Percentiles rank a stretch among this genome's conserved stretches.
Evolutionary conservation across 1,140 invertebrate genomes (phyloP).

Genomic region (Drosophila suzukii): DNA sequence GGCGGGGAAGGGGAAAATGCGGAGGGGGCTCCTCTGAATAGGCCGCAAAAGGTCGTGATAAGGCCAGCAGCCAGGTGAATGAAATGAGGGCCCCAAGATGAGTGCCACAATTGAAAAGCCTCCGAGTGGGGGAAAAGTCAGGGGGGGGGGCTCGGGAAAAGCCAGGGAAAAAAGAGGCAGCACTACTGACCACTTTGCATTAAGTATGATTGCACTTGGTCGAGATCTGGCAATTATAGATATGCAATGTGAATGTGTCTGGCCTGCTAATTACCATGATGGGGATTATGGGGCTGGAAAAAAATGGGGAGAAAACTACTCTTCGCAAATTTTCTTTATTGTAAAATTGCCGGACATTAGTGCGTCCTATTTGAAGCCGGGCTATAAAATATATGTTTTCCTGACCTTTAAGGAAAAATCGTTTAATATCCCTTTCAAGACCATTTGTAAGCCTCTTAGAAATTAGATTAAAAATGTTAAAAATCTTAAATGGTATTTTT

Average conservation of each 20-base stretch:
- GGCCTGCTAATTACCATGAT: constrained; percentile 34
- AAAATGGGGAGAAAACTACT: background rate
- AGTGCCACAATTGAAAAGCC: constrained; percentile 51
- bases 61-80: constrained; percentile 46
- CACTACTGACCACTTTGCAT: constrained; percentile 37
- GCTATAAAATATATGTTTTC: background rate
- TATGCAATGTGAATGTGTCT: constrained; percentile 48
- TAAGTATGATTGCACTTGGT: constrained; percentile 54
- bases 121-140: background rate
- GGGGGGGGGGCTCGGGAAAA: background rate
- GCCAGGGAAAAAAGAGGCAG: background rate
- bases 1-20: background rate
- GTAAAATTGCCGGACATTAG: background rate
- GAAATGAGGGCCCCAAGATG: constrained; percentile 34
- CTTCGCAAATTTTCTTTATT: background rate
- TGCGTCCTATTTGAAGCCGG: background rate
- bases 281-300: background rate
- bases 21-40: constrained; percentile 16
- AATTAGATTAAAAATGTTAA: no score
- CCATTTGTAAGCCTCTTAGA: no score
- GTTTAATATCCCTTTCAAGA: no score
- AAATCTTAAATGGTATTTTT: no score
- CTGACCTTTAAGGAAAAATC: background rate
- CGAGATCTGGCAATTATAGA: constrained; percentile 58
- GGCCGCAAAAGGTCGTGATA: constrained; percentile 61